Evolutionary conservation across 1,140 invertebrate genomes (phyloP).

Genomic region (Cheumatopsyche charites): DNA sequence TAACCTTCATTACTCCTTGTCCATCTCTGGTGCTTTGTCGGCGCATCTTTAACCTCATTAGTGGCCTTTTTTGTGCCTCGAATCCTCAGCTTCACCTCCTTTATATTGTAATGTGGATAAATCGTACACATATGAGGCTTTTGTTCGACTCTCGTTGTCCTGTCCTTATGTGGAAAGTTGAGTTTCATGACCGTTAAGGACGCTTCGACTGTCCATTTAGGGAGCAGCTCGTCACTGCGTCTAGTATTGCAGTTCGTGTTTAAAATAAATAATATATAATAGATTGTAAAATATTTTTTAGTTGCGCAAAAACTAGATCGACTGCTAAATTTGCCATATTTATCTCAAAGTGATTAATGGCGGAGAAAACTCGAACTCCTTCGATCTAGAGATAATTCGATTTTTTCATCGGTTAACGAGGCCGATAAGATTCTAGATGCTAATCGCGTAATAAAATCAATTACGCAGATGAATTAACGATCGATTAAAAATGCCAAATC

Average conservation of each 20-base stretch:
- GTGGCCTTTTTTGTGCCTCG: neutral
- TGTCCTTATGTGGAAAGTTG: neutral
- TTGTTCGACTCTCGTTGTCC: neutral
- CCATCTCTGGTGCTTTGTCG: neutral
- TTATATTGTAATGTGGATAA: neutral
- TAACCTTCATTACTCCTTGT: neutral
- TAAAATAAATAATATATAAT: neutral
- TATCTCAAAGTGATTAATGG: neutral
- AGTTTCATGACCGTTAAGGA: conserved; percentile 7
- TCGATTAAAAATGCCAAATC: neutral
- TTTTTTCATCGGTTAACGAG: neutral
- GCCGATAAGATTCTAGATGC: neutral
- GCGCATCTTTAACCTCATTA: conserved; percentile 25
- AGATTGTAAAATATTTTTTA: neutral
- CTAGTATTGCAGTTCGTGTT: conserved; percentile 2
- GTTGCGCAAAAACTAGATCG: neutral
- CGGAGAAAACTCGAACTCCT: neutral
- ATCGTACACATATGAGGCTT: conserved; percentile 5
- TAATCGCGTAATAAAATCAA: conserved; percentile 10
- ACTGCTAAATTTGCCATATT: neutral
- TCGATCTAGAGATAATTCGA: too few relatives aligned
- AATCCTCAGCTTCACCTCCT: neutral
- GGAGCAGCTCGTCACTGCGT: neutral
- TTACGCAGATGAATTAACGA: conserved; percentile 6
- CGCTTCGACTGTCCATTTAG: conserved; percentile 12